Percentiles rank a stretch among this genome's conserved stretches.
Conservation (phyloP, 2,797 vertebrate species). For the Myiotriccus ornatus region DNA sequence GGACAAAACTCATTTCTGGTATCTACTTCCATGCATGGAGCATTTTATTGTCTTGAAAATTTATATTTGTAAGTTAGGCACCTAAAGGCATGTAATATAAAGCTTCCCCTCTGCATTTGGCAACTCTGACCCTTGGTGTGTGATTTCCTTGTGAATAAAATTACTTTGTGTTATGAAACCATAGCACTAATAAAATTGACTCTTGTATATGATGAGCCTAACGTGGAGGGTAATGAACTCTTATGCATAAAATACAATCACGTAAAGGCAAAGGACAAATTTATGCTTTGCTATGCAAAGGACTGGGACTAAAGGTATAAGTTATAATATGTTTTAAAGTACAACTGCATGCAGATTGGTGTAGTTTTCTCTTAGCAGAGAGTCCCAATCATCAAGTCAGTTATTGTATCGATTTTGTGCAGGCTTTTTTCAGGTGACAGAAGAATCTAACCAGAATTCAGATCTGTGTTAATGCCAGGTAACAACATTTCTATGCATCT, state of each 20-base stretch:
- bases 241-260: neutral
- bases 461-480: neutral
- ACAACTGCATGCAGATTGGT: neutral
- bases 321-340: neutral
- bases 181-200: neutral
- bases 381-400: neutral
- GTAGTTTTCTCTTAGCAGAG: neutral
- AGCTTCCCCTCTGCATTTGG: neutral
- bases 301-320: neutral
- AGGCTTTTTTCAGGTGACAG: neutral
- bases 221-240: neutral
- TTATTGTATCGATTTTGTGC: neutral
- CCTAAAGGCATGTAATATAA: neutral
- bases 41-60: neutral
- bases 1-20: neutral
- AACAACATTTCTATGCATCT: neutral
- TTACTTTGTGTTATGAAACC: neutral
- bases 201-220: neutral
- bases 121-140: neutral
- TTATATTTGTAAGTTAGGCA: neutral
- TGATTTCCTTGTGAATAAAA: neutral
- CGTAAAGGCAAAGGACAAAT: neutral
- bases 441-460: neutral
- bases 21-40: neutral
- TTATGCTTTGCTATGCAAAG: neutral